These are phyloP conservation scores for Hanleya hanleyi DNA, from an alignment of 2,888 invertebrate species.

Conservation along the genomic window DNA sequence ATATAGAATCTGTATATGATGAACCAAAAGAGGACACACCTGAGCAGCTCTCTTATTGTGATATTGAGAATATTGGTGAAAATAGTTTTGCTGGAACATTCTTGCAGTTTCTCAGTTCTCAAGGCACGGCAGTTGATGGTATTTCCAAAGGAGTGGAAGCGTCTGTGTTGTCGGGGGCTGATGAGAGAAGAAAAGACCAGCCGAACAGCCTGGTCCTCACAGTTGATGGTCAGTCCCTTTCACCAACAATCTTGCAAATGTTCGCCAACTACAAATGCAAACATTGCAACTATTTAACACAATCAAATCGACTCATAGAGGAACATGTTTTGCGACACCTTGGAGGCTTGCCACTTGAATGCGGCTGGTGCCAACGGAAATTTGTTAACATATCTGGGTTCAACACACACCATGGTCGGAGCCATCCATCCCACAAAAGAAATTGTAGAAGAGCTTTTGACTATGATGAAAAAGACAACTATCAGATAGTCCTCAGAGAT, in stretches of 20 bases:
- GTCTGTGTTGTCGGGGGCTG: no score
- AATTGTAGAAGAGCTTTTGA: background rate
- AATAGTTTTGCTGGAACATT: no score
- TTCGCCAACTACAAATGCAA: constrained; percentile 7
- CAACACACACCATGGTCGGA: background rate
- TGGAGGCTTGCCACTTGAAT: background rate
- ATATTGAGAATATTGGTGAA: no score
- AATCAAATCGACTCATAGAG: background rate
- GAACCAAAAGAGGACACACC: no score
- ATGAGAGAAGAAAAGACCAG: no score
- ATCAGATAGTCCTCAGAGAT: background rate
- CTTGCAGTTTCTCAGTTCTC: no score
- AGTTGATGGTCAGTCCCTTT: background rate
- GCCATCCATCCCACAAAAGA: background rate
- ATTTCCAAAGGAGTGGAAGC: no score
- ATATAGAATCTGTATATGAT: no score
- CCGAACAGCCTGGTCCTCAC: no score
- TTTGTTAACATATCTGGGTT: background rate
- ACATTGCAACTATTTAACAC: background rate
- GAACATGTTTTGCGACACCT: background rate
- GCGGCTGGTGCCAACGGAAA: background rate
- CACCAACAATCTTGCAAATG: background rate
- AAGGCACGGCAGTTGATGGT: no score
- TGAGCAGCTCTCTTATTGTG: no score
- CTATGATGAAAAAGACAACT: background rate